These are phyloP conservation scores for Platysteira castanea DNA, from an alignment of 2,113 vertebrate species.

Conservation along the genomic window DNA sequence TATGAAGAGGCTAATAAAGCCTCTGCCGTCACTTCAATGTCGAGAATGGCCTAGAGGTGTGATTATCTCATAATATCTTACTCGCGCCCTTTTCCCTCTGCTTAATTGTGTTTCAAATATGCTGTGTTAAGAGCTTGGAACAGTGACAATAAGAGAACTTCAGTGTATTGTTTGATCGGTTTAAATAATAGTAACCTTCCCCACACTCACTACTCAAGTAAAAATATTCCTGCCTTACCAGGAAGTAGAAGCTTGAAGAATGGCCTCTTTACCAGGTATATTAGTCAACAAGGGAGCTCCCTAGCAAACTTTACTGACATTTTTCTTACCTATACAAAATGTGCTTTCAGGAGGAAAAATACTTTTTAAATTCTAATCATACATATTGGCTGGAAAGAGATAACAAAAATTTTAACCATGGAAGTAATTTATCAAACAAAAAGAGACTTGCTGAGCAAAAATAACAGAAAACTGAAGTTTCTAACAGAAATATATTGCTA, in stretches of 20 bases:
- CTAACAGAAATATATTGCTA: neutral
- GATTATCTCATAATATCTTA: neutral
- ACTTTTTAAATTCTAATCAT: neutral
- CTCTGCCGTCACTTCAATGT: neutral
- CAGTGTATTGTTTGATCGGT: neutral
- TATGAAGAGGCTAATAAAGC: neutral
- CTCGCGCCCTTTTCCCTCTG: neutral
- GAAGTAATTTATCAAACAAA: neutral
- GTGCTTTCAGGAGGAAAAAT: neutral
- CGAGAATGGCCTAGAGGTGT: neutral
- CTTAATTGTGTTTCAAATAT: neutral
- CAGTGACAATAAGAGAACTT: neutral
- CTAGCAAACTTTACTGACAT: neutral
- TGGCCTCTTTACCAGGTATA: neutral
- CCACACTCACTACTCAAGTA: neutral
- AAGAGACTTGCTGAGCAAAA: neutral
- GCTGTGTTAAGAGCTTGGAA: neutral
- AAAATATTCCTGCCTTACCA: neutral
- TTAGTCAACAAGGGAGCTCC: neutral
- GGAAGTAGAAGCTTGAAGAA: neutral
- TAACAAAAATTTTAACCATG: neutral
- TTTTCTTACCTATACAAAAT: neutral
- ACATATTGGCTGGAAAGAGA: neutral
- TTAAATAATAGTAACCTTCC: neutral
- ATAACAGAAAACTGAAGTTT: neutral